Evolutionary conservation across 1,140 invertebrate genomes (phyloP).

Genomic region (Drosophila jambulina): DNA sequence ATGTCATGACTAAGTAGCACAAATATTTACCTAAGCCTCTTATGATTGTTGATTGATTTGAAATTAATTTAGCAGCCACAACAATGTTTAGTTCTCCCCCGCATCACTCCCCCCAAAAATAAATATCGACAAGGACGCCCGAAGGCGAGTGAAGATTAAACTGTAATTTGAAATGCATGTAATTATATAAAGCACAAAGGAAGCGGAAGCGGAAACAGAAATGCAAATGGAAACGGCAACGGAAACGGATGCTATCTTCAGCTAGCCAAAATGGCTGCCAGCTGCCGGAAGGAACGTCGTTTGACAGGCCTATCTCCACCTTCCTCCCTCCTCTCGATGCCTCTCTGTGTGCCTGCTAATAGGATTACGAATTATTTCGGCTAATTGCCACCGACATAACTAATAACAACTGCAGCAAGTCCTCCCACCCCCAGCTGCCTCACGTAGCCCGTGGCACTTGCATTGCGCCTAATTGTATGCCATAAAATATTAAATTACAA

Average conservation of each 20-base stretch:
- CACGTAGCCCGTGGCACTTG: constrained; percentile 45
- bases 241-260: constrained; percentile 11
- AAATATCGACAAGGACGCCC: constrained; percentile 25
- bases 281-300: constrained; percentile 17
- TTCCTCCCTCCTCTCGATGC: too few relatives aligned
- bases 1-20: constrained; percentile 49
- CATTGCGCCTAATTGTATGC: constrained; percentile 75
- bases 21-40: constrained; percentile 64
- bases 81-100: constrained; percentile 28
- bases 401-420: constrained; percentile 67
- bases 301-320: constrained; percentile 29
- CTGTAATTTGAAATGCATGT: constrained; percentile 60
- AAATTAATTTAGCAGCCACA: constrained; percentile 47
- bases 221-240: neutral
- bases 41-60: constrained; percentile 63
- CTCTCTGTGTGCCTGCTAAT: constrained; percentile 45
- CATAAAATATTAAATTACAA: constrained; percentile 80
- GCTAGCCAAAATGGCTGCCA: constrained; percentile 3
- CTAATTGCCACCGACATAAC: constrained; percentile 80
- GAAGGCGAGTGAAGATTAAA: constrained; percentile 20
- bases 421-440: neutral
- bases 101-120: constrained; percentile 10
- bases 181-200: constrained; percentile 50
- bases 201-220: constrained; percentile 6
- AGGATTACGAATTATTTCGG: constrained; percentile 77